These are phyloP conservation scores for Hirudinaria manillensis DNA, from an alignment of 2,888 invertebrate genomes.

Conservation along the genomic window DNA sequence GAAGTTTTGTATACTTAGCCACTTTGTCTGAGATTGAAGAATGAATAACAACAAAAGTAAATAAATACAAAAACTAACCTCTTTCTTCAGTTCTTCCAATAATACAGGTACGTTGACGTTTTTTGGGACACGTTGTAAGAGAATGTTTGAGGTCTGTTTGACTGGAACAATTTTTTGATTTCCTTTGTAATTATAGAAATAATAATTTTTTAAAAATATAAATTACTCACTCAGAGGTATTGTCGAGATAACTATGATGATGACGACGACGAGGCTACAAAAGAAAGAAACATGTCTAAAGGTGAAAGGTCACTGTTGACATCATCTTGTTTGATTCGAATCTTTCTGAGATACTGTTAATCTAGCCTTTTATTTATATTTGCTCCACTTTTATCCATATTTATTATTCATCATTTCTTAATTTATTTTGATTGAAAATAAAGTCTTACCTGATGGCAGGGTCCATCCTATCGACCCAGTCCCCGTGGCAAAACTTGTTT, in stretches of 20 bases:
- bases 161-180: conserved; percentile 32
- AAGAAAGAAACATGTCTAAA: too few relatives aligned
- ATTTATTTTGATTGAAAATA: too few relatives aligned
- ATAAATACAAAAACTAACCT: background rate
- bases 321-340: too few relatives aligned
- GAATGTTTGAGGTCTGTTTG: conserved; percentile 38
- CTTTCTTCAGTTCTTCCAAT: too few relatives aligned
- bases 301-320: too few relatives aligned
- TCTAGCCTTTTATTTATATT: too few relatives aligned
- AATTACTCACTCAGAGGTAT: conserved; percentile 45
- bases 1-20: background rate
- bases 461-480: conserved; percentile 82
- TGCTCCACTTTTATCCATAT: background rate
- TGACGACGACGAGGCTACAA: conserved; percentile 68
- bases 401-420: too few relatives aligned
- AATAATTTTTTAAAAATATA: background rate
- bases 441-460: conserved; percentile 67
- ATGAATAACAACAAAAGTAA: too few relatives aligned
- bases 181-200: background rate
- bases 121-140: conserved; percentile 91
- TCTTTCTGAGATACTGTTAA: too few relatives aligned
- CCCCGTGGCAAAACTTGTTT: conserved; percentile 59
- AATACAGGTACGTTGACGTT: conserved; percentile 67
- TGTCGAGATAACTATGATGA: conserved; percentile 53
- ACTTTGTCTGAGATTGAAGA: background rate